Base-by-base conservation (phyloP, 2,888 invertebrate species). In the Pristionchus mayeri region DNA sequence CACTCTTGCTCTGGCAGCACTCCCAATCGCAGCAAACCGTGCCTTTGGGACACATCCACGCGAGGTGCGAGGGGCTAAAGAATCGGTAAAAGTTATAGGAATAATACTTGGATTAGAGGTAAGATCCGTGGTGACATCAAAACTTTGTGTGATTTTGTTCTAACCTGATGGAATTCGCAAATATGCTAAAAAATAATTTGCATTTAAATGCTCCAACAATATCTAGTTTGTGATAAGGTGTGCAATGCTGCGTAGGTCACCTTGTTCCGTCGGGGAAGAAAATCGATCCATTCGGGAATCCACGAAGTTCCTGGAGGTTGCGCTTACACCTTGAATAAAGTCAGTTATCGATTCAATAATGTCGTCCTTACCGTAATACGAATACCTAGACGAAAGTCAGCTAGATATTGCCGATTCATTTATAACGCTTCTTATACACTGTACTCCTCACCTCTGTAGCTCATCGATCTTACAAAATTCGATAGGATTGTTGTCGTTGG, bases 11-110 rank as follows among this genome's bases (percentile, higher is more conserved):
- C 0, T 40, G 37, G 40, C 71, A 71, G 71, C 71, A 71, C 24
- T 71, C 71, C 71, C 71, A 71, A 4, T 71, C 71, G 71, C 71
- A 71, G 71, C 71, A 71, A 40, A 3, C 71, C 7, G 71, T 71
- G 1, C 7, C 3, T 9, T n/a, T 24, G 3, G 71, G 71, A 24
- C 71, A 71, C 71, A 71, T 21, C 71, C 71, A 71, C 9, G 71
- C 71, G 6, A 71, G 40, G 11, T 71, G 71, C 2, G 71, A 71
- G 24, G 71, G 71, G 40, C 71, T 71, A 24, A 44, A 54, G 4
- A 71, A 44, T 6, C 34, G 67, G 18, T 63, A 63, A 3, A 9
- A 6, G 44, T 9, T 54, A 54, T 54, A 4, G 54, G 7, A 44
- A 44, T 9, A 9, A 44, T 44, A 44, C 44, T 44, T n/a, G n/a